Evolutionary conservation across 2,113 vertebrate species (phyloP).

Genomic region (Triplophysa tibetana): DNA sequence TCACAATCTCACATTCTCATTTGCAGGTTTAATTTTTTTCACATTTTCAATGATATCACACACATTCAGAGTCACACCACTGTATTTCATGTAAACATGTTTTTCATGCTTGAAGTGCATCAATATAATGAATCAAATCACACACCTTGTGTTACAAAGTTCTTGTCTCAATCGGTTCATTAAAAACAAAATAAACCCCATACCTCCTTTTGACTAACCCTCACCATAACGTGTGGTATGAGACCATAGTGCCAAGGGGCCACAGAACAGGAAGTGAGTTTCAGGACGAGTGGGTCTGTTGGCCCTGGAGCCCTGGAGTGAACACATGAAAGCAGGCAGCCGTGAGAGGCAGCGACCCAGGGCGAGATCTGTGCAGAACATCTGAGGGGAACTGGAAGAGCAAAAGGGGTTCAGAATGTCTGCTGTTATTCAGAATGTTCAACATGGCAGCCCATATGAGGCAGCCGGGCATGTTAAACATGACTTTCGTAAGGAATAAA

Average conservation of each 20-base stretch:
- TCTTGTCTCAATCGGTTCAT: background rate
- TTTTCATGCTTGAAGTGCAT: too few relatives aligned
- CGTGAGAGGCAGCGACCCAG: constrained; percentile 28
- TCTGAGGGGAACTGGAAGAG: constrained; percentile 4
- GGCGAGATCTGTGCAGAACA: constrained; percentile 39
- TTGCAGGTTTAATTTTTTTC: too few relatives aligned
- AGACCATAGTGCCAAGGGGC: constrained; percentile 26
- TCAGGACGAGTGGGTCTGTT: constrained; percentile 36
- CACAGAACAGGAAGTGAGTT: constrained; percentile 51
- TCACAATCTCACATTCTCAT: too few relatives aligned
- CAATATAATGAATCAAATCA: too few relatives aligned
- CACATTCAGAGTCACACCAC: too few relatives aligned
- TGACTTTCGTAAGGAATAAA: too few relatives aligned
- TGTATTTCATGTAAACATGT: too few relatives aligned
- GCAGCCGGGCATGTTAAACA: too few relatives aligned
- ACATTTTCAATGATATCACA: too few relatives aligned
- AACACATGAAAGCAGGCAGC: constrained; percentile 29
- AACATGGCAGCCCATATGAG: too few relatives aligned
- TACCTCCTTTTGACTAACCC: background rate
- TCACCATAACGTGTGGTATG: background rate
- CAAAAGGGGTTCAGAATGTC: background rate
- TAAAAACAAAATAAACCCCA: background rate
- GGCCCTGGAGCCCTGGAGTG: constrained; percentile 37
- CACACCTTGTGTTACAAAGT: background rate
- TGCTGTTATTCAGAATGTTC: background rate